Evolutionary conservation across 2,797 vertebrate genomes (phyloP), one percentile per base, ranked within the genome.

Genomic region (Betta splendens): DNA sequence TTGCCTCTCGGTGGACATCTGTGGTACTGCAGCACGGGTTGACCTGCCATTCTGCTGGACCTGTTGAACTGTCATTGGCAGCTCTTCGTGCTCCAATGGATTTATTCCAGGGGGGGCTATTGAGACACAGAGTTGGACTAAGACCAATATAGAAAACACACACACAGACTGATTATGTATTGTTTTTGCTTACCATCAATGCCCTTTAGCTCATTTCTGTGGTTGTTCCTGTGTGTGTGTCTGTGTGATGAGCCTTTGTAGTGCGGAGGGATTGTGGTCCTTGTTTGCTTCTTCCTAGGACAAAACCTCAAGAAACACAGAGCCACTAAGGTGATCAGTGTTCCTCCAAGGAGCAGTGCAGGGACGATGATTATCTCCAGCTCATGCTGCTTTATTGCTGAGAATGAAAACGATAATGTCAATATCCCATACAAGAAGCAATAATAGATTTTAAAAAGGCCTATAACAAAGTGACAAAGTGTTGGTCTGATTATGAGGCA

Each of bases 301-400:
- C 66, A 80, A 7, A 17, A 88, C 47, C 17, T 77, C 40, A 87
- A 1, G 3, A 85, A 5, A 9, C 88, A 72, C 58, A 96, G 58
- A 42, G 85, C 50, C 2, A 88, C 4, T 8, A 97, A 28, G 2
- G 83, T 69, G 16, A 93, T 33, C 13, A 94, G 44, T 54, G 90
- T 93, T 36, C 7, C 0, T 0, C 83, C 37, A 46, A 98, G 80
- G 7, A 98, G 87, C 36, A 98, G 54, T 4, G 80, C 58, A 0
- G 96, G 96, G 45, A 98, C 69, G 3, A 97, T 77, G 1, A 98
- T 95, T 64, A 98, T 86, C 20, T 90, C 96, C 1, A 84, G 84
- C 62, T 96, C 26, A 8, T 91, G 42, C 8, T 55, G 39, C n/a
- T 12, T 43, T 9, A 79, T 50, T 0, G 70, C 92, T 93, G 76